Base-by-base conservation (phyloP, 2,888 invertebrate genomes). In the Chrysotoxum bicinctum region DNA sequence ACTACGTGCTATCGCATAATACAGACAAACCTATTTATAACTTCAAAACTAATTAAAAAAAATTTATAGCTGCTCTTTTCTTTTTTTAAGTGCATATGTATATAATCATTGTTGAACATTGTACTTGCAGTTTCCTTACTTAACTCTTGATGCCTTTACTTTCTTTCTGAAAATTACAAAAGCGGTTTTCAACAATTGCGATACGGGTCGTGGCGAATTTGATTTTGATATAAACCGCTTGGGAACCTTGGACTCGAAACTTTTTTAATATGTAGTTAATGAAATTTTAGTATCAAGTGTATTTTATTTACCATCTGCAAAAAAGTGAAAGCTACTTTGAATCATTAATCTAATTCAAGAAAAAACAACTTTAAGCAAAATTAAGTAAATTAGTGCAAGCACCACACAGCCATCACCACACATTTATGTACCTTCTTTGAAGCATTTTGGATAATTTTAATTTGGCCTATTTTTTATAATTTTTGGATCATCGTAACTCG, bases 1-100 rank as follows among this genome's bases (percentile, higher is more conserved):
- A 81, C 85, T 81, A 85, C 85, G 76, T 81, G 81, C 85, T 78
- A 74, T 83, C 78, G 83, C 83, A 75, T 78, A 58, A 58, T 23
- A 14, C 32, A 9, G 16, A n/a, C n/a, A 23, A 0, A 37, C 26
- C n/a, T 26, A 69, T 86, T 82, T 45, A 32, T 58, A 56, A 40
- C 21, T 56, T 73, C 40, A 77, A 54, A 68, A 56, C 35, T 79
- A 74, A 32, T 70, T 81, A 69, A 73, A 75, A 52, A 54, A 66
- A 81, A 85, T 8, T 12, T 48, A 45, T 60, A 21, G 30, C 23
- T 60, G 40, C 30, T 48, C 14, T 19, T 32, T 19, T 16, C 8
- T 30, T 30, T 30, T 45, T 62, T 30, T 10, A 40, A 6, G 7
- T n/a, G 9, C 12, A 7, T 35, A 14, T 10, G 0, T 30, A 56